Evolutionary conservation across 2,797 vertebrate species (phyloP).

Genomic region (Sternarchorhynchus goeldii): DNA sequence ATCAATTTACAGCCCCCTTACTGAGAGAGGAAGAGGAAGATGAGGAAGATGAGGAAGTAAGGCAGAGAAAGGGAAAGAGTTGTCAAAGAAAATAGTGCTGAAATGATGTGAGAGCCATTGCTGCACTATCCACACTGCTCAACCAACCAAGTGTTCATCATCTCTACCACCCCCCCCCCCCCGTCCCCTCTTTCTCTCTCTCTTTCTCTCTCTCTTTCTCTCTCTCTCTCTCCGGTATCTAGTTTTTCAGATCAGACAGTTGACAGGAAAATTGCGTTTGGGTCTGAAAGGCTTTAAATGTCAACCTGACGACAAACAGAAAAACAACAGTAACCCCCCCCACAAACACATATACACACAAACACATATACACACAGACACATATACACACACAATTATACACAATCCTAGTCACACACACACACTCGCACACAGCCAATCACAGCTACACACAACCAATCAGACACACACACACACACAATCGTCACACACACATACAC

Average conservation of each 20-base stretch:
- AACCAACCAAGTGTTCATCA: conserved; percentile 63
- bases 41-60: conserved; percentile 48
- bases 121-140: conserved; percentile 70
- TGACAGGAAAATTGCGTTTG: conserved; percentile 83
- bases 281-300: conserved; percentile 72
- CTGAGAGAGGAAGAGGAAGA: conserved; percentile 47
- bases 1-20: conserved; percentile 81
- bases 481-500: no score
- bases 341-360: conserved; percentile 32
- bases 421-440: no score
- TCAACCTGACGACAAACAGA: conserved; percentile 65
- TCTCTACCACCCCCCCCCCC: conserved; percentile 13
- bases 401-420: no score
- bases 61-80: conserved; percentile 22
- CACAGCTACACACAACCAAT: no score
- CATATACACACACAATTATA: no score
- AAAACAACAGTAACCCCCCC: conserved; percentile 57
- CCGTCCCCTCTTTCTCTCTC: conserved; percentile 11
- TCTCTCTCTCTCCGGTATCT: conserved; percentile 49
- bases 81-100: conserved; percentile 61
- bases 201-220: conserved; percentile 27
- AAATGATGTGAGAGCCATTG: conserved; percentile 73
- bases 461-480: no score
- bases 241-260: conserved; percentile 67
- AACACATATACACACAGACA: no score